Conservation (phyloP, 2,888 invertebrate species). For the Rutpela maculata region DNA sequence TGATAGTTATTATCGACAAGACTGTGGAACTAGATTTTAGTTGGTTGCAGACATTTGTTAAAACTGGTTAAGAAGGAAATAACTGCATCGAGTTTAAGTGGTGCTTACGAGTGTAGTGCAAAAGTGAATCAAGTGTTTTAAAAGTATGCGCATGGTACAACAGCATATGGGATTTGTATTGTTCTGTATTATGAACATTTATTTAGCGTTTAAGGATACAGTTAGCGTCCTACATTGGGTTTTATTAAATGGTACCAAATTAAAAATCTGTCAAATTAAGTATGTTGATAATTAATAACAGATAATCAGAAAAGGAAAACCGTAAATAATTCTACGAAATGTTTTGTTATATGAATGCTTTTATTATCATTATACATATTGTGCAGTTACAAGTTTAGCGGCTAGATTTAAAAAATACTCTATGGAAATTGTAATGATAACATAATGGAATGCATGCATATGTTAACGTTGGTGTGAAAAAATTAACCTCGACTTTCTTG, state of each 20-base stretch:
- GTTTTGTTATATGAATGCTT: too few species aligned
- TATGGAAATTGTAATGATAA: neutral
- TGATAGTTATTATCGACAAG: constrained; percentile 35
- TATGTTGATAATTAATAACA: too few species aligned
- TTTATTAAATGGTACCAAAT: constrained; percentile 26
- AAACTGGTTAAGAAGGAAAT: constrained; percentile 28
- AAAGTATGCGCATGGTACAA: constrained; percentile 21
- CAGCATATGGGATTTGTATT: constrained; percentile 18
- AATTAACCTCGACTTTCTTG: neutral
- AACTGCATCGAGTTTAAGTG: constrained; percentile 16
- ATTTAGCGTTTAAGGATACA: constrained; percentile 15
- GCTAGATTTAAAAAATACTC: too few species aligned
- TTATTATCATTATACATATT: too few species aligned
- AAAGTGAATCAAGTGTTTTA: constrained; percentile 18
- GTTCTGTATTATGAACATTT: neutral
- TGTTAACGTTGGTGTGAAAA: neutral
- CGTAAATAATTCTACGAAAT: too few species aligned
- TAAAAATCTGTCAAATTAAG: neutral
- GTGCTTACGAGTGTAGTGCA: constrained; percentile 34
- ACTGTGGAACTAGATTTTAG: constrained; percentile 29
- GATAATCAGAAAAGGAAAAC: too few species aligned
- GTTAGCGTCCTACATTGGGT: neutral
- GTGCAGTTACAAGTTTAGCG: too few species aligned
- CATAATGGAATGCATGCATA: neutral
- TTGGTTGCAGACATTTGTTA: constrained; percentile 30